These are phyloP conservation scores for Cephalopholis sonnerati DNA, from an alignment of 2,113 vertebrate species.

Conservation along the genomic window DNA sequence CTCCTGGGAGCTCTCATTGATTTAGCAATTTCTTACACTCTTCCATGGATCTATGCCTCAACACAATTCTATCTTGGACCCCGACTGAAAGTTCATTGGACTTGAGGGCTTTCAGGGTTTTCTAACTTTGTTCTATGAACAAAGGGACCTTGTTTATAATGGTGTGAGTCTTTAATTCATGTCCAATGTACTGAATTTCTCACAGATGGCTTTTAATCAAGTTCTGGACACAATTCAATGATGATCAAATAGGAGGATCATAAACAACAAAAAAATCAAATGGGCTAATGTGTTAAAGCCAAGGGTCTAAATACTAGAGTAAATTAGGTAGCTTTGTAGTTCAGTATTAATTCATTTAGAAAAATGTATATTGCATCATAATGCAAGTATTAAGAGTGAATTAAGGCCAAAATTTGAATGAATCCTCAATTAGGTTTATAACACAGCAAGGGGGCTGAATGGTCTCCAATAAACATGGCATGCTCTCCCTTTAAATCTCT, in stretches of 20 bases:
- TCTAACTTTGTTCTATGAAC: not conserved
- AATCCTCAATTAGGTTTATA: not conserved
- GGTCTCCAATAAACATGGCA: constrained; percentile 9
- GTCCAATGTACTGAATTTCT: not conserved
- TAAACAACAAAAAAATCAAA: constrained; percentile 1
- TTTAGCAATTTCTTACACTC: not conserved
- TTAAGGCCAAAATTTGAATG: not conserved
- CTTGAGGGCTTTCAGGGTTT: not conserved
- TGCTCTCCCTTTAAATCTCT: not conserved
- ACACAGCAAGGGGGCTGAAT: not conserved
- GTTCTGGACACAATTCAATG: not conserved
- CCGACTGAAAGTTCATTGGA: not conserved
- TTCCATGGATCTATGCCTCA: constrained; percentile 1
- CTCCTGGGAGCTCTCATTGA: constrained; percentile 12
- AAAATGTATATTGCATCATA: not conserved
- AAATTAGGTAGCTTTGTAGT: not conserved
- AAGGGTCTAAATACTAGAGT: not conserved
- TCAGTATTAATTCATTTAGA: not conserved
- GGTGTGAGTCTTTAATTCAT: not conserved
- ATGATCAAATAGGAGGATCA: not conserved
- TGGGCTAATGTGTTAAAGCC: not conserved
- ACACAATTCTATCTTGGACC: not conserved
- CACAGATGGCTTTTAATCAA: not conserved
- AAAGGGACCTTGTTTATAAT: not conserved
- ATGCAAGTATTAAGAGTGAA: not conserved